Evolutionary conservation across 2,888 invertebrate species (phyloP).

Genomic region (Spilarctia lutea): DNA sequence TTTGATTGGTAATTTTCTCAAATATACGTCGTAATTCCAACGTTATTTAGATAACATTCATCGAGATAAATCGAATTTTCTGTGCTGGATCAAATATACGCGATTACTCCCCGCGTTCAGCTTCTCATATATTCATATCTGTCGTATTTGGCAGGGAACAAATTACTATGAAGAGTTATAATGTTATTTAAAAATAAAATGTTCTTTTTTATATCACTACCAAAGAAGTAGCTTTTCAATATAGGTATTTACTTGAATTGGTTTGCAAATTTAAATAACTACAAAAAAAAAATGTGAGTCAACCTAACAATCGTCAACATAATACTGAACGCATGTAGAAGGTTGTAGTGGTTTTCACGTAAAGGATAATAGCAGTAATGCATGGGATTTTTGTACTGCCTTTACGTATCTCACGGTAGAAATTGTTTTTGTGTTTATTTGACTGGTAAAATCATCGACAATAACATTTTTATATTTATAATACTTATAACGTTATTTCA

Average conservation of each 20-base stretch:
- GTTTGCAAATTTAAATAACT: background rate
- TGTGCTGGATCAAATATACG: background rate
- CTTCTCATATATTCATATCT: background rate
- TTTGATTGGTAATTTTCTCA: background rate
- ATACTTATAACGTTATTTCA: no score
- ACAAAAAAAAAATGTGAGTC: no score
- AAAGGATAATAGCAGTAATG: no score
- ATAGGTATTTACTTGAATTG: background rate
- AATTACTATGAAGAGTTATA: background rate
- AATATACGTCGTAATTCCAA: background rate
- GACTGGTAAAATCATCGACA: no score
- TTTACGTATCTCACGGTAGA: no score
- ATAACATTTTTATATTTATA: no score
- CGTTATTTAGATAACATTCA: slow-evolving; percentile 2
- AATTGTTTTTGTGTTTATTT: no score
- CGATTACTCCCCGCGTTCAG: background rate
- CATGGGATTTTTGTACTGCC: no score
- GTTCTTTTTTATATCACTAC: background rate
- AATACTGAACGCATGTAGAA: no score
- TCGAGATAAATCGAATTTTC: background rate
- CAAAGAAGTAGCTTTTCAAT: background rate
- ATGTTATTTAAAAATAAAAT: background rate
- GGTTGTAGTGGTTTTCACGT: no score
- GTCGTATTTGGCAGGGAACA: background rate
- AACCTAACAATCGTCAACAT: no score